These are phyloP conservation scores for Chelon auratus DNA, from an alignment of 2,797 vertebrate genomes.

Conservation along the genomic window DNA sequence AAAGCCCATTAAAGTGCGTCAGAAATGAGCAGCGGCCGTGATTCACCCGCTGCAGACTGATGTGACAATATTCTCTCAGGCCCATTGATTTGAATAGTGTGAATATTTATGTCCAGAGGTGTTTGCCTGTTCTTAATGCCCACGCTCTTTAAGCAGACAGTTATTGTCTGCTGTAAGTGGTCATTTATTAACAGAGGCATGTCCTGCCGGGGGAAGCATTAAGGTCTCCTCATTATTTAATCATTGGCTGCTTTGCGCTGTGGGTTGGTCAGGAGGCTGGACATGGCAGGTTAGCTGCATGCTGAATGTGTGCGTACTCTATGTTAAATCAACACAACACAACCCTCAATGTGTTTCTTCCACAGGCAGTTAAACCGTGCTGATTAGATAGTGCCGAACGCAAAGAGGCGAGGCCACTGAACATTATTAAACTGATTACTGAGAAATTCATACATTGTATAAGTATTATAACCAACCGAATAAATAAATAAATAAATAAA, in stretches of 20 bases:
- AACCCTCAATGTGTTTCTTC: no score
- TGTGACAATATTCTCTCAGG: slow-evolving; percentile 66
- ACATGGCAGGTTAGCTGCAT: background rate
- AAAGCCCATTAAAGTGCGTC: slow-evolving; percentile 63
- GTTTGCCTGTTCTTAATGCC: slow-evolving; percentile 82
- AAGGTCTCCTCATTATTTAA: slow-evolving; percentile 77
- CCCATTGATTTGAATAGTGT: slow-evolving; percentile 70
- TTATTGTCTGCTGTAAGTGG: slow-evolving; percentile 75
- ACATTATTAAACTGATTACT: no score
- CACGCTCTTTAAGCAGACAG: slow-evolving; percentile 73
- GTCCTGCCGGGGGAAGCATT: slow-evolving; percentile 77
- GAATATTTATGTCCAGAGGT: slow-evolving; percentile 85
- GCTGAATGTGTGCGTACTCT: background rate
- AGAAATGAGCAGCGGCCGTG: slow-evolving; percentile 51
- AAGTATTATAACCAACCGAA: no score
- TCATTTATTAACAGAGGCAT: slow-evolving; percentile 62
- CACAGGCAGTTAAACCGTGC: no score
- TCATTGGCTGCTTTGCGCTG: slow-evolving; percentile 60
- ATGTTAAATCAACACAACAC: no score
- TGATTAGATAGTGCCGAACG: no score
- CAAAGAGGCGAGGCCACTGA: no score
- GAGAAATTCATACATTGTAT: no score
- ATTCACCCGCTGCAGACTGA: slow-evolving; percentile 51
- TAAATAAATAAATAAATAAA: no score
- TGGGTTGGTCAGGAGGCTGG: slow-evolving; percentile 21